Evolutionary conservation across 2,888 invertebrate species (phyloP), one percentile per base, ranked within the genome.

Genomic region (Dorcus hopei): DNA sequence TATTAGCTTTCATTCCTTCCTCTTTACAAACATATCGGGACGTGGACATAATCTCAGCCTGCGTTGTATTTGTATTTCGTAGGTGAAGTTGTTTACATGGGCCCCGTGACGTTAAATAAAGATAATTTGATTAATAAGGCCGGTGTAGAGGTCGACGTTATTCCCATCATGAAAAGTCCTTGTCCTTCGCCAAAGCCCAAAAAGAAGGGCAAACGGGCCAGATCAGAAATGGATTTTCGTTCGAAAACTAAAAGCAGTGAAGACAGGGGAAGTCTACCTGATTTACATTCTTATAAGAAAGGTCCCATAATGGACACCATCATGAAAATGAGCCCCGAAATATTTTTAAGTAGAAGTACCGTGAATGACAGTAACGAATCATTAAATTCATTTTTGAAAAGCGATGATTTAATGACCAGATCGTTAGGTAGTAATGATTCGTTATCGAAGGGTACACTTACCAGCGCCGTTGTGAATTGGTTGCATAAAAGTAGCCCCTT

Each of bases 81-180:
- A 78, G 78, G 78, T 78, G 76, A 77, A 65, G 74, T 78, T 69
- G 74, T 79, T 66, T 79, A 79, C 69, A 77, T 79, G 79, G 79
- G 74, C 62, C 79, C 79, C 63, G 77, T 79, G 63, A 79, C 70
- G 65, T 75, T 79, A 73, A 79, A 79, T 71, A 77, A 76, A 79
- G 75, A 75, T 72, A 69, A 73, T 65, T 70, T 87, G 79, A 82
- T 89, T 50, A 88, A 88, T 62, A 81, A 87, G 72, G 78, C 79
- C 39, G 79, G 79, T 38, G 65, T 82, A 11, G 79, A 80, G 65
- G 76, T 81, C 11, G 79, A 80, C 54, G 74, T 82, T 16, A 79
- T 80, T 38, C 76, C 77, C 3, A 78, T 78, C 48, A 77, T 74
- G 74, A 71, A 72, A 68, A 79, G 78, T 65, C 79, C 78, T n/a